Base-by-base conservation (phyloP, 2,113 vertebrate species). In the Maccullochella peelii region DNA sequence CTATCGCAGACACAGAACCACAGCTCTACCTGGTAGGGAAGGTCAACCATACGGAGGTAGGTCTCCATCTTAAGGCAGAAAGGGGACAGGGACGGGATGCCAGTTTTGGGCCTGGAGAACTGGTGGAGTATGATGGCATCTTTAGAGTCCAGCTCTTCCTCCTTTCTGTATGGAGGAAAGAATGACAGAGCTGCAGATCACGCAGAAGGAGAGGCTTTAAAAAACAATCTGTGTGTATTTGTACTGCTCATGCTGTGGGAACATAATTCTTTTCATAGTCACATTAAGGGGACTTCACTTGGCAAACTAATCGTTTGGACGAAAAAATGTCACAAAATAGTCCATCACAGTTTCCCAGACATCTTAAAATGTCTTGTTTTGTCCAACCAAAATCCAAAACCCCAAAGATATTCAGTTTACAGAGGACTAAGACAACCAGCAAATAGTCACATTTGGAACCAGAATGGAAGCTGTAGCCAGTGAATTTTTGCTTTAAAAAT, bases 51-150 rank as follows among this genome's bases (percentile, higher is more conserved):
- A 90, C 98, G 97, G 93, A 99, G 94, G 91, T 99, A 99, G 27
- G 98, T 99, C 95, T 99, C 98, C 97, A 98, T 96, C 94, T 99
- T 99, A 95, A 99, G 95, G 91, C 98, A 99, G 95, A 98, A 99
- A 0, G 98, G 98, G 88, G 98, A 99, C 84, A 99, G 94, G 89
- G 98, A 99, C 0, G 98, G 98, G 68, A 95, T 96, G 21, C 97
- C 97, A 72, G 96, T 97, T 90, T 95, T 97, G 89, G 98, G 98
- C 91, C 98, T 95, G 73, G 98, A 97, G 93, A 99, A 99, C 93
- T 99, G 98, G 94, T 99, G 98, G 89, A 99, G 96, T 93, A 99
- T 98, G 94, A 99, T 98, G 82, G 98, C 96, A 93, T 99, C 98
- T 92, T 97, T 97, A 21, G 98, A 99, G 96, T 99, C 97, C 80